Base-by-base conservation (phyloP, 2,888 invertebrate genomes). In the Euplexia lucipara region DNA sequence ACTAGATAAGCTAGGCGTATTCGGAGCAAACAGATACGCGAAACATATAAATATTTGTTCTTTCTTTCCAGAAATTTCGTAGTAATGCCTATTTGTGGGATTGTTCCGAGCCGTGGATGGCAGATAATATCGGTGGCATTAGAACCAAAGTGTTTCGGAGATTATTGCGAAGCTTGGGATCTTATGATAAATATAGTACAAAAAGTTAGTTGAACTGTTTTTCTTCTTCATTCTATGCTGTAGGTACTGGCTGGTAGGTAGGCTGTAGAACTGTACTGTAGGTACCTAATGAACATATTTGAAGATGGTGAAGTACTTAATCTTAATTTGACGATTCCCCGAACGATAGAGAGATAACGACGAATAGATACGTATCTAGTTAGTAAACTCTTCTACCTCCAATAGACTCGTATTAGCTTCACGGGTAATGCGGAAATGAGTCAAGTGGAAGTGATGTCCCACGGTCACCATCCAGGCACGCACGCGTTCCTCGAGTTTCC, bases 71-170 rank as follows among this genome's bases (percentile, higher is more conserved):
- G 94, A 58, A 94, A 94, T 78, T 94, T 91, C 54, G 92, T 90
- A 8, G 82, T 92, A 6, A 76, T 95, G 83, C 95, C 95, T 2
- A 91, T 95, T 88, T 95, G 95, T 71, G 95, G 95, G 10, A 88
- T 93, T 1, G 90, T 95, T 18, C 89, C 85, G 72, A 87, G 92
- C 20, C 87, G 93, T 5, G 94, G 93, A 39, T 95, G 95, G 94
- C 93, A 95, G 73, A 94, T 95, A 32, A 90, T 95, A 78, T 87
- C 92, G 0, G 95, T 94, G 2, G 95, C 95, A 10, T 82, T 95
- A 61, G 94, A 95, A 70, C 92, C 95, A 0, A 92, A 86, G 72
- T 75, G 82, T 18, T 88, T 78, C 63, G 95, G 94, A 39, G 91
- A 94, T 61, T 95, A 91, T 65, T 90, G 85, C 48, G 95, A 95